phyloP scores from a whole-genome alignment of 2,797 vertebrate species.

The Cyprinodon diabolis region DNA sequence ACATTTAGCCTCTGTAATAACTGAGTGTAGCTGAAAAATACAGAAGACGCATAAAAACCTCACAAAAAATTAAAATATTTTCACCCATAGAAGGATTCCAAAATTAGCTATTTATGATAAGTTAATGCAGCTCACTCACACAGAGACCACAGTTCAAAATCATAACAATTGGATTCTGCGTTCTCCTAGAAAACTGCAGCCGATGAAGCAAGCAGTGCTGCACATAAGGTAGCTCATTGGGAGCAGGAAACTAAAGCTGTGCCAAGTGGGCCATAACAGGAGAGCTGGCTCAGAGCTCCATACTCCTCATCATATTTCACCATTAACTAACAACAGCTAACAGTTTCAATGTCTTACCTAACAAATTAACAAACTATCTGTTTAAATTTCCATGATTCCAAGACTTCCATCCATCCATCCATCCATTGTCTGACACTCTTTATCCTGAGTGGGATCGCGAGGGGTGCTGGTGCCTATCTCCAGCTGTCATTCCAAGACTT shows the following conservation, averaged over 20 bases:
- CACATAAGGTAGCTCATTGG: constrained; percentile 19
- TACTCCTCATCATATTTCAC: background rate
- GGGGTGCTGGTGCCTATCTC: too few species aligned
- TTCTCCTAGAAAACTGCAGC: background rate
- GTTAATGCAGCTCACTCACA: background rate
- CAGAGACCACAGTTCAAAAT: background rate
- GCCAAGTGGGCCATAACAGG: constrained; percentile 45
- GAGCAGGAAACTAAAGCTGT: constrained; percentile 36
- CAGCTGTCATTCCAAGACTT: too few species aligned
- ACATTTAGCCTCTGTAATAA: background rate
- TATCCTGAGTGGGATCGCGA: too few species aligned
- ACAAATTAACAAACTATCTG: background rate
- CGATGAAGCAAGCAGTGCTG: background rate
- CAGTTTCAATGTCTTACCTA: background rate
- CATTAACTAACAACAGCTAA: background rate
- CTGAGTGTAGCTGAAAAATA: background rate
- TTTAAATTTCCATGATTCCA: too few species aligned
- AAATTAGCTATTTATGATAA: background rate
- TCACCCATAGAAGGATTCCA: background rate
- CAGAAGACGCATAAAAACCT: background rate
- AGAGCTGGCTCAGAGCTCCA: constrained; percentile 20
- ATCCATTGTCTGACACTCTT: too few species aligned
- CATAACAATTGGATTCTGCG: background rate
- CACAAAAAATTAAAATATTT: background rate
- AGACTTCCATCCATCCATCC: background rate